Conservation (phyloP, 2,113 vertebrate genomes). For the Osmerus mordax region DNA sequence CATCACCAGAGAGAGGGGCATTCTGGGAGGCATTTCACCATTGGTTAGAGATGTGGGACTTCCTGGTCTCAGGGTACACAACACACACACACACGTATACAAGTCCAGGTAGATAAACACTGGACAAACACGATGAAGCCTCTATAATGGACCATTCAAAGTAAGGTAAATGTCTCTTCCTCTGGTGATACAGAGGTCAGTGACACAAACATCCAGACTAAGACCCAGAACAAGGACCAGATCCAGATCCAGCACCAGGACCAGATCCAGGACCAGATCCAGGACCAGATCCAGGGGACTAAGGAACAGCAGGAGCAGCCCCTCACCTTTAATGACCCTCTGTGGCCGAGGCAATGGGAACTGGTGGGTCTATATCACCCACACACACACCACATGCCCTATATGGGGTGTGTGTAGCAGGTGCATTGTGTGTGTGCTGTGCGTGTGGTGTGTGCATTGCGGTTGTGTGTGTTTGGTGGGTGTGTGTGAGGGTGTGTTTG, state of each 20-base stretch:
- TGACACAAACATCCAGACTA: too few relatives aligned
- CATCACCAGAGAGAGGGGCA: conserved; percentile 36
- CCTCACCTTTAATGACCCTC: conserved; percentile 86
- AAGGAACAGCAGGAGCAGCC: conserved; percentile 47
- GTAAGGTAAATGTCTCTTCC: too few relatives aligned
- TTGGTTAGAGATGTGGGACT: conserved; percentile 37
- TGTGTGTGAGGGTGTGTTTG: conserved; percentile 22
- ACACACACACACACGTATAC: background rate
- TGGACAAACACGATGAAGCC: background rate
- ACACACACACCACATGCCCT: background rate
- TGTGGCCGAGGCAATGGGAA: conserved; percentile 77
- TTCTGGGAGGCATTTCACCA: conserved; percentile 41
- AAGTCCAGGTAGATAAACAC: background rate
- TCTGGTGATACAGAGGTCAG: too few relatives aligned
- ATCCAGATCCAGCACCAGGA: too few relatives aligned
- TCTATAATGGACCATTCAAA: too few relatives aligned
- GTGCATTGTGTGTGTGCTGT: too few relatives aligned
- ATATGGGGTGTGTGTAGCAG: too few relatives aligned
- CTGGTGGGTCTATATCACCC: conserved; percentile 62
- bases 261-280: too few relatives aligned
- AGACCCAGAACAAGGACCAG: too few relatives aligned
- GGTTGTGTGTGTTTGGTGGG: background rate
- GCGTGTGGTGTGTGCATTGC: too few relatives aligned
- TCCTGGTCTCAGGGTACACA: conserved; percentile 61
- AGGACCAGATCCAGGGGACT: conserved; percentile 5